Conservation (phyloP, 2,113 vertebrate genomes). For the Glaucidium brasilianum region DNA sequence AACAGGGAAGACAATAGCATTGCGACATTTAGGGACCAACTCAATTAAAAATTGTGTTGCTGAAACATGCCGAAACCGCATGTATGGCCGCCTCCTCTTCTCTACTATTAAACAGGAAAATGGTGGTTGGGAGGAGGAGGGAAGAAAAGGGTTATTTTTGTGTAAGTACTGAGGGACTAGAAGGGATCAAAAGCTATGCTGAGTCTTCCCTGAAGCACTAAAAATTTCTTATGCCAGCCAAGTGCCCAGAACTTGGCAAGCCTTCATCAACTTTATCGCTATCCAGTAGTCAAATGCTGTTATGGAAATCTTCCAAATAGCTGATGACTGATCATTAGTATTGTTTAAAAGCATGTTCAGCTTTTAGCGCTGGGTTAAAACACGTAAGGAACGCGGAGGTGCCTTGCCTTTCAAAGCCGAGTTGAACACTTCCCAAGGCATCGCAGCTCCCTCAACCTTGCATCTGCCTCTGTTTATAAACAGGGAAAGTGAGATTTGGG, state of each 20-base stretch:
- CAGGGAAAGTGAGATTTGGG: background rate
- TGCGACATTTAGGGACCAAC: background rate
- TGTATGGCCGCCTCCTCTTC: background rate
- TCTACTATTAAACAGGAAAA: background rate
- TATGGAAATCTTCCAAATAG: constrained; percentile 25
- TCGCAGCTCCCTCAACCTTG: background rate
- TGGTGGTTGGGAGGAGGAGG: background rate
- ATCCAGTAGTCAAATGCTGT: constrained; percentile 48
- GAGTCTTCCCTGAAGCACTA: constrained; percentile 23
- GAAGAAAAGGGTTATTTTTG: background rate
- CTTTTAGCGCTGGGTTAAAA: background rate
- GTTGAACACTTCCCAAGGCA: background rate
- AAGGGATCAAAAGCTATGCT: background rate
- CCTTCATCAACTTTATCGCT: background rate
- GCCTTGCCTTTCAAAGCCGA: background rate
- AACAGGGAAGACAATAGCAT: background rate
- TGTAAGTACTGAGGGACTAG: background rate
- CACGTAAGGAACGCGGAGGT: rapidly evolving
- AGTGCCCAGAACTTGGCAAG: constrained; percentile 50
- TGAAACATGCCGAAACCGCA: background rate
- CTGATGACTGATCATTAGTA: constrained; percentile 27
- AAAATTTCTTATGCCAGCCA: background rate
- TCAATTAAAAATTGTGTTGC: background rate
- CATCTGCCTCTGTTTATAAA: background rate
- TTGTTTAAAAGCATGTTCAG: background rate